Evolutionary conservation across 2,113 vertebrate species (phyloP), one percentile per base, ranked within the genome.

Genomic region (Epinephelus fuscoguttatus): DNA sequence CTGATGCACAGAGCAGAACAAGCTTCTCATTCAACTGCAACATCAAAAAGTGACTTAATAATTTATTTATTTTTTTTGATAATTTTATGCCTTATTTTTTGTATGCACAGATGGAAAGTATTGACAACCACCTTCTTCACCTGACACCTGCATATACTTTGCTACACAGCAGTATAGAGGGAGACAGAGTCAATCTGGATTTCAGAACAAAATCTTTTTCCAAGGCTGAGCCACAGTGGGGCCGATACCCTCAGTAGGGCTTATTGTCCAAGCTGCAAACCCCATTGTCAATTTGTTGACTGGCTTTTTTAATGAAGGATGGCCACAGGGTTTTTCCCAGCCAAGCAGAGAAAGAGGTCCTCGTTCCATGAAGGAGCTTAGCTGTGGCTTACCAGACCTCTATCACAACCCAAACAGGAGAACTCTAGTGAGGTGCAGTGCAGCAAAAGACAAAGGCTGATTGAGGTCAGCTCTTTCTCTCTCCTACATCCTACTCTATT

Each of bases 261-360:
- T 23, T 50, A 61, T 70, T 72, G 71, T 61, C 63, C 67, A 66
- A 56, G 62, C 18, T 69, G n/a, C 56, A 75, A 78, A 71, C 8
- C 11, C 69, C 21, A 11, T 33, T 78, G 40, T 68, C 67, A 82
- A 11, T 61, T 61, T 61, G 64, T 63, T 74, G 71, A 66, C 53
- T 25, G 71, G 79, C 18, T 62, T 45, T 45, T 73, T n/a, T 61
- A 73, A 84, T 88, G 66, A 90, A 71, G 42, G 49, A 71, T 11
- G 9, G 50, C 60, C 50, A 42, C 49, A 57, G 64, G 42, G 66
- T 72, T 75, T 45, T 71, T 18, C 45, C 13, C n/a, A 37, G 61
- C 40, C 60, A 53, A 75, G 49, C 56, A 61, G 15, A 79, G 27
- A 68, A 60, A 33, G 37, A 53, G 25, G 15, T 52, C 45, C 17